Percentiles rank a stretch among this genome's conserved stretches.
These are phyloP conservation scores for Scarus forsteni DNA, from an alignment of 2,797 vertebrate genomes.

Conservation along the genomic window DNA sequence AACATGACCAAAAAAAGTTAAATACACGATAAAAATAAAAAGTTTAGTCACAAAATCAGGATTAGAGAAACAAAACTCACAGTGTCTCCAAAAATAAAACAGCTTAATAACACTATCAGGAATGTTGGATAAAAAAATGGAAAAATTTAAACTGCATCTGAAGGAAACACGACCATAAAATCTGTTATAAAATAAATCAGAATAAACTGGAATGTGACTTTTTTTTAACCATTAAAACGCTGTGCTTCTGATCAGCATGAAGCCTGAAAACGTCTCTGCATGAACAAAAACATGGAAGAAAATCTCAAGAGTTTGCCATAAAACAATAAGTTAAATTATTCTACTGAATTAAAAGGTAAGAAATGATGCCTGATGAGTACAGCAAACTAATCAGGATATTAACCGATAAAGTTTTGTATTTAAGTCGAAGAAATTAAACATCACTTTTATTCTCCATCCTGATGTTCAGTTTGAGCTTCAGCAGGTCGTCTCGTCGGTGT, in stretches of 20 bases:
- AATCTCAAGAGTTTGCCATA: no score
- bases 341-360: no score
- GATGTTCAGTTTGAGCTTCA: no score
- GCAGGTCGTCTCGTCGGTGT: no score
- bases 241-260: not conserved
- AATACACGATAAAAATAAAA: not conserved
- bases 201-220: not conserved
- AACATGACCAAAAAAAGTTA: not conserved
- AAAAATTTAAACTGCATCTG: no score
- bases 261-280: not conserved
- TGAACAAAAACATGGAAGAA: no score
- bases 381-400: no score
- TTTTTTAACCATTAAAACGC: not conserved
- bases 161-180: not conserved
- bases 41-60: constrained; percentile 17
- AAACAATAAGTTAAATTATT: no score
- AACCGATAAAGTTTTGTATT: no score
- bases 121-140: constrained; percentile 10
- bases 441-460: no score
- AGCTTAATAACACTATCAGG: not conserved
- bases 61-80: constrained; percentile 1
- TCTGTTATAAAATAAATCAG: not conserved
- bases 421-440: no score
- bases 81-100: constrained; percentile 1
- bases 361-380: no score